A percentile compares a stretch with the other conserved stretches of the same genome.
These are phyloP conservation scores for Volucella bombylans DNA, from an alignment of 2,888 invertebrate species.

Conservation along the genomic window DNA sequence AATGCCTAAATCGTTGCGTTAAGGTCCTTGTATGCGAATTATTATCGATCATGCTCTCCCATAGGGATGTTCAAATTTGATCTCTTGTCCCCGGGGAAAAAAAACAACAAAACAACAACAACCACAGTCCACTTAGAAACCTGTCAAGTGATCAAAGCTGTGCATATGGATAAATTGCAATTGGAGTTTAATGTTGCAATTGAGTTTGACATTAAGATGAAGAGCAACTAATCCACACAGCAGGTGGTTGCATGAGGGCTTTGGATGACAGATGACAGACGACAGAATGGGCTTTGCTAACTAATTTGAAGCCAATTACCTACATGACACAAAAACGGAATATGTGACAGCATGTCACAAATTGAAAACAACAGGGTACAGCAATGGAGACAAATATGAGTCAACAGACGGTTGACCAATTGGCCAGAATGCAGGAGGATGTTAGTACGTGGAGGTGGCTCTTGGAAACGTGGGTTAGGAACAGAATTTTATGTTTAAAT, in stretches of 20 bases:
- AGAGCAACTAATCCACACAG: constrained; percentile 23
- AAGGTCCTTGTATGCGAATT: constrained; percentile 48
- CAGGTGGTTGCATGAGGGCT: constrained; percentile 8
- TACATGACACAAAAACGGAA: not conserved
- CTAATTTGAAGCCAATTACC: not conserved
- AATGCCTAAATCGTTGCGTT: constrained; percentile 13
- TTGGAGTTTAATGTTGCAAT: constrained; percentile 2
- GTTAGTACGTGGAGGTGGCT: not conserved
- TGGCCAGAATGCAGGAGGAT: not conserved
- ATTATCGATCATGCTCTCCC: constrained; percentile 38
- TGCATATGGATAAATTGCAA: constrained; percentile 4
- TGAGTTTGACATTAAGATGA: constrained; percentile 3
- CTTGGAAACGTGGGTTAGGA: not conserved
- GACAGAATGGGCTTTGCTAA: constrained; percentile 9
- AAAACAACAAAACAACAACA: too few relatives aligned
- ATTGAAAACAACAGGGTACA: too few relatives aligned
- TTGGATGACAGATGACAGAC: constrained; percentile 16
- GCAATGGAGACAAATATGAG: not conserved
- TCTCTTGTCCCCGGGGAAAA: not conserved
- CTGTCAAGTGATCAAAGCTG: constrained; percentile 41
- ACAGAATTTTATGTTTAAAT: too few relatives aligned
- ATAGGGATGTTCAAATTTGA: constrained; percentile 49
- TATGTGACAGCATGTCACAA: not conserved
- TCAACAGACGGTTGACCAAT: constrained; percentile 21
- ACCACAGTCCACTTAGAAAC: constrained; percentile 22